Evolutionary conservation across 2,797 vertebrate species (phyloP).

Genomic region (Lates japonicus): DNA sequence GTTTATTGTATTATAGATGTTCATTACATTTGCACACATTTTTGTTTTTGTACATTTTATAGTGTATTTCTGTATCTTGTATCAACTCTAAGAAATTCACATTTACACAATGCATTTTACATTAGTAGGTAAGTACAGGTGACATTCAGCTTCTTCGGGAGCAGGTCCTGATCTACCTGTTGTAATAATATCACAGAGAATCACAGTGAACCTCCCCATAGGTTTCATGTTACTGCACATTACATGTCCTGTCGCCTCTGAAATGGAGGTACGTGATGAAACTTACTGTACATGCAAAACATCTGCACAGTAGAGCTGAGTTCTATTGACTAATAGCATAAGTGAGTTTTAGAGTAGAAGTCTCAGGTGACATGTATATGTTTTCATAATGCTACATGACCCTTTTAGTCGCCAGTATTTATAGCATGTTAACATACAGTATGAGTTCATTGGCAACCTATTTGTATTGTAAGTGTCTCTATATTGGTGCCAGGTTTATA

Average conservation of each 20-base stretch:
- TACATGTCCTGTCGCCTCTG: constrained; percentile 46
- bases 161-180: constrained; percentile 56
- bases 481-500: constrained; percentile 62
- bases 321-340: constrained; percentile 57
- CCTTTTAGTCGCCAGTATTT: constrained; percentile 55
- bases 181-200: constrained; percentile 58
- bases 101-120: constrained; percentile 88
- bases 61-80: constrained; percentile 77
- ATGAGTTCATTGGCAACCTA: constrained; percentile 59
- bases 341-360: constrained; percentile 55
- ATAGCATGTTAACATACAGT: constrained; percentile 69
- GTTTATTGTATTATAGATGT: constrained; percentile 84
- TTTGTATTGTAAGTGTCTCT: constrained; percentile 53
- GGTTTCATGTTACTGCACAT: constrained; percentile 44
- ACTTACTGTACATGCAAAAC: constrained; percentile 69
- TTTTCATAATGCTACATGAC: constrained; percentile 66
- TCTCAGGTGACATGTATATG: constrained; percentile 55
- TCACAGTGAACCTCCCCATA: constrained; percentile 66
- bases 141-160: constrained; percentile 78
- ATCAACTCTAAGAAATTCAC: constrained; percentile 88
- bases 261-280: constrained; percentile 59
- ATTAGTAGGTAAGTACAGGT: constrained; percentile 86
- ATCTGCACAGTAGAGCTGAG: constrained; percentile 63
- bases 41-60: constrained; percentile 80
- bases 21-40: constrained; percentile 76